Evolutionary conservation across 2,113 vertebrate genomes (phyloP), one percentile per base, ranked within the genome.

Genomic region (Jacana jacana): DNA sequence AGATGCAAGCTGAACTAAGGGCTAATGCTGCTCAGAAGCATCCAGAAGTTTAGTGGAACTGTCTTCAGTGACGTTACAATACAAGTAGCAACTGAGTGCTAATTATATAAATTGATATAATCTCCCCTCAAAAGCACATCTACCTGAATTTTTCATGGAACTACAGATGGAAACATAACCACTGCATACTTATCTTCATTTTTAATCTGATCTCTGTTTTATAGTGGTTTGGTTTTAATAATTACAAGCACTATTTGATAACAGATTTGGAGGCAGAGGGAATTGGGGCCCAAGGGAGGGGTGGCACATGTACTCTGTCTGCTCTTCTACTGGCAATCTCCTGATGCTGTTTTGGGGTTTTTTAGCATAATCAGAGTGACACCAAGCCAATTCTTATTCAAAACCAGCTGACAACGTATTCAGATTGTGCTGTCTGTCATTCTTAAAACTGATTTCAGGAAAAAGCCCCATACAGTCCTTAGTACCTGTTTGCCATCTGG

Each of bases 401-500:
- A 79, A 80, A 69, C 5, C 54, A 92, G 49, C 78, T 92, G 66
- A 72, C 54, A 28, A 0, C 44, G 75, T 91, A 39, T 86, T 92
- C 73, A 42, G 40, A 85, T 89, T 95, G 81, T 89, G 82, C 69
- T 55, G 28, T 33, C 70, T 91, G 72, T 64, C 78, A 79, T 3
- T 40, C 76, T 73, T 87, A 42, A 61, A 78, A 90, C 30, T 75
- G 81, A 28, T 58, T 55, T 40, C 49, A 69, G 70, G 27, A 71
- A n/a, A 92, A 71, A 68, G 25, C 72, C 27, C 70, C 33, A 1
- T 20, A 0, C 9, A 10, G 61, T n/a, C 30, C 11, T 19, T 19
- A 4, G 17, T 89, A 95, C 88, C 91, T 92, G 78, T 65, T 65
- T 77, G 81, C 94, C 94, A 84, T 95, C 81, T 96, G 92, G 93